Evolutionary conservation across 2,888 invertebrate species (phyloP).

Genomic region (Masnerella sp.): DNA sequence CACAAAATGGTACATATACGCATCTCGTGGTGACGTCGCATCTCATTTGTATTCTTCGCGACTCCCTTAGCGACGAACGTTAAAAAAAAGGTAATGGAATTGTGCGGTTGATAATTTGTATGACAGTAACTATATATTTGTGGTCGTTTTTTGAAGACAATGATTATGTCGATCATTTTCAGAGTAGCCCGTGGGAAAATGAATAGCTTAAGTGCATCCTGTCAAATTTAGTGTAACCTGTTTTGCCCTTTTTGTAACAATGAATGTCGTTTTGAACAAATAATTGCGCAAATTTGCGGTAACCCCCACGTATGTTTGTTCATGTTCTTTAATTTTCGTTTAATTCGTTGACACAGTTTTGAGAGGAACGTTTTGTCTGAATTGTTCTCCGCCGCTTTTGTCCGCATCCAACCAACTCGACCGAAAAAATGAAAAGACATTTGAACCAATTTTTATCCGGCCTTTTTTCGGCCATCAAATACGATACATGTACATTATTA

Average conservation of each 20-base stretch:
- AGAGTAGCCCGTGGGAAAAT: slow-evolving; percentile 51
- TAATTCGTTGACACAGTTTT: slow-evolving; percentile 24
- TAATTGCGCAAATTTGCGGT: slow-evolving; percentile 21
- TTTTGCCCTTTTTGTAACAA: slow-evolving; percentile 17
- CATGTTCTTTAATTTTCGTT: slow-evolving; percentile 5
- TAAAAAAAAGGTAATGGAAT: slow-evolving; percentile 64
- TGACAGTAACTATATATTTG: slow-evolving; percentile 55
- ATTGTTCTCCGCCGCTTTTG: no score
- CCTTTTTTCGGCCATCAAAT: no score
- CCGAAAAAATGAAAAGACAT: no score
- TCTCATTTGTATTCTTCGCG: slow-evolving; percentile 36
- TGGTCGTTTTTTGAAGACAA: slow-evolving; percentile 42
- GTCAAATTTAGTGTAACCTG: slow-evolving; percentile 35
- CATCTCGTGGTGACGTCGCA: slow-evolving; percentile 55
- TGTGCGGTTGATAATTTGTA: slow-evolving; percentile 62
- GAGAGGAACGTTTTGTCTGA: background rate
- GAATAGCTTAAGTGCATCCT: slow-evolving; percentile 19
- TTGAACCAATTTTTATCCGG: no score
- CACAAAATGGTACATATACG: slow-evolving; percentile 58
- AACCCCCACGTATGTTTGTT: slow-evolving; percentile 22
- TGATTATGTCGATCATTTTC: slow-evolving; percentile 47
- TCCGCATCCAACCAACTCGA: no score
- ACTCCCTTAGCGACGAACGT: slow-evolving; percentile 43
- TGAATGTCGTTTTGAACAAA: slow-evolving; percentile 22
- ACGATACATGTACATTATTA: no score